These are phyloP conservation scores for Limnephilus auricula DNA, from an alignment of 2,888 invertebrate genomes.

Conservation along the genomic window DNA sequence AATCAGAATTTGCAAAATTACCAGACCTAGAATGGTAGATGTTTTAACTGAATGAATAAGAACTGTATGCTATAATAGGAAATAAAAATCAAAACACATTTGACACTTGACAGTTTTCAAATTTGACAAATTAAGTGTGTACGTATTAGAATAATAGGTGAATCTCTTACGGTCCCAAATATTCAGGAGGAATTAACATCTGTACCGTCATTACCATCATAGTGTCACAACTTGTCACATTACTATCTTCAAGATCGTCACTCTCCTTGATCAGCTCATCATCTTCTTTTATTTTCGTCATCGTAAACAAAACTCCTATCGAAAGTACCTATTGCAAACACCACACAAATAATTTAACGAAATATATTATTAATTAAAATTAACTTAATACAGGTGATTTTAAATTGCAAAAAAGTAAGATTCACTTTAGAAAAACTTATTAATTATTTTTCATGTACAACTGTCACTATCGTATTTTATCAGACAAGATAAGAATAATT, in stretches of 20 bases:
- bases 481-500: background rate
- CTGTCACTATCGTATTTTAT: background rate
- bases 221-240: slow-evolving; percentile 10
- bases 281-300: slow-evolving; percentile 41
- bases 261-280: background rate
- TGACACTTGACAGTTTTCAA: background rate
- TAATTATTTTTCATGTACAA: background rate
- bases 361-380: background rate
- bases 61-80: background rate
- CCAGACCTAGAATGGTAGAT: background rate
- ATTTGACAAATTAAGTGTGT: background rate
- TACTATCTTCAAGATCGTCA: background rate
- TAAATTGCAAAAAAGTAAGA: background rate
- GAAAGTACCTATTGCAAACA: background rate
- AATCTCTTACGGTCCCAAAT: slow-evolving; percentile 24
- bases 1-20: background rate
- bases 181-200: slow-evolving; percentile 49
- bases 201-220: slow-evolving; percentile 43
- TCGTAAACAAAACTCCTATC: slow-evolving; percentile 39
- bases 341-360: background rate
- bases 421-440: background rate
- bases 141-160: background rate
- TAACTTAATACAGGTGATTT: background rate
- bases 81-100: background rate
- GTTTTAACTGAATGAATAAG: background rate